phyloP scores from a whole-genome alignment of 2,888 invertebrate species.

The Cremastobaeus sp. region DNA sequence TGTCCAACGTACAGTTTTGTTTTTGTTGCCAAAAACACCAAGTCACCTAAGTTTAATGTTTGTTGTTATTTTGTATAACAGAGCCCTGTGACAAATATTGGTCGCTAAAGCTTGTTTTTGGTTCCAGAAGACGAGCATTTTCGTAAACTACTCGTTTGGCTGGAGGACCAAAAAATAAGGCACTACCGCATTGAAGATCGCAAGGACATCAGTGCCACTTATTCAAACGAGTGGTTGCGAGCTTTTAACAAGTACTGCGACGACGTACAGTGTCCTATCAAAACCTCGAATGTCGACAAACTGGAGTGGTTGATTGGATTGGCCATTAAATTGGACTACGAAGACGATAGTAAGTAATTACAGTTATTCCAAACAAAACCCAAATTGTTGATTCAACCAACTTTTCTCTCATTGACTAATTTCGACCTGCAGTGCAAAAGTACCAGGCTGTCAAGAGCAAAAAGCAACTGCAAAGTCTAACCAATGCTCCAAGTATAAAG shows the following conservation, averaged over 20 bases:
- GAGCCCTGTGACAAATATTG: too few relatives aligned
- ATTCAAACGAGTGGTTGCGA: slow-evolving; percentile 84
- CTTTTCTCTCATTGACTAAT: slow-evolving; percentile 9
- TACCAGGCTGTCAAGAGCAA: slow-evolving; percentile 81
- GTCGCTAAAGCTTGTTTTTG: too few relatives aligned
- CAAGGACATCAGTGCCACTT: slow-evolving; percentile 84
- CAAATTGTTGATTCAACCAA: slow-evolving; percentile 15
- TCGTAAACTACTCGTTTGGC: slow-evolving; percentile 90
- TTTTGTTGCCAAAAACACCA: too few relatives aligned
- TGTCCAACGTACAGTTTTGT: neutral
- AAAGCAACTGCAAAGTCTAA: slow-evolving; percentile 75
- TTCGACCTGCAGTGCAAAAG: slow-evolving; percentile 6
- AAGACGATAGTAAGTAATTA: slow-evolving; percentile 83
- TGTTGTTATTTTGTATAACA: too few relatives aligned
- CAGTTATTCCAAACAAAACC: slow-evolving; percentile 22
- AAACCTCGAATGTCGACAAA: slow-evolving; percentile 82
- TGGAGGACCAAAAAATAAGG: slow-evolving; percentile 96
- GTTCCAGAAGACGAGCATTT: slow-evolving; percentile 87
- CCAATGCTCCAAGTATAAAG: slow-evolving; percentile 85
- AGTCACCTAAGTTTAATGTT: too few relatives aligned
- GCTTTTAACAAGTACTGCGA: slow-evolving; percentile 86
- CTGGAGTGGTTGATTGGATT: slow-evolving; percentile 92
- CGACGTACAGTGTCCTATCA: slow-evolving; percentile 87
- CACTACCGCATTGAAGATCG: slow-evolving; percentile 91
- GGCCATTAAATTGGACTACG: slow-evolving; percentile 90